phyloP scores from a whole-genome alignment of 2,113 vertebrate species.

The Myiopsitta monachus region DNA sequence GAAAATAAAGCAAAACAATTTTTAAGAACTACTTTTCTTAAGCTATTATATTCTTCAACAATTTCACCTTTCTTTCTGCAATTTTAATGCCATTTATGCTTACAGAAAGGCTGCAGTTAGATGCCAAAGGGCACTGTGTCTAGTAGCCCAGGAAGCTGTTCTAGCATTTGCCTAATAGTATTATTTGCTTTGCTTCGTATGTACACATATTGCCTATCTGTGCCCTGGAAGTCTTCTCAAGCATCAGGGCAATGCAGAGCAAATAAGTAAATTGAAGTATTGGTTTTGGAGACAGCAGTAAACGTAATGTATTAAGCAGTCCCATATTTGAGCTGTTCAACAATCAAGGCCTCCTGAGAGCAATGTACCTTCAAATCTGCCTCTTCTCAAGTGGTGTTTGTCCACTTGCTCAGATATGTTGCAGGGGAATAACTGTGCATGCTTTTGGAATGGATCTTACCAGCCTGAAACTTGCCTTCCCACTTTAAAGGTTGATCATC shows the following conservation, averaged over 20 bases:
- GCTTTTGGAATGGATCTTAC: not conserved
- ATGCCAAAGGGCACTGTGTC: not conserved
- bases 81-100: not conserved
- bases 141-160: not conserved
- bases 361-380: rapidly evolving
- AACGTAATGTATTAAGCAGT: not conserved
- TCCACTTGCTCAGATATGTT: rapidly evolving
- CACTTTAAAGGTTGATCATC: not conserved
- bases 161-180: not conserved
- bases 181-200: not conserved
- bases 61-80: not conserved
- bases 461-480: not conserved
- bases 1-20: not conserved
- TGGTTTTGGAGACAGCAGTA: not conserved
- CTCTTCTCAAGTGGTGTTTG: not conserved
- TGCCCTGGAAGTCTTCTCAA: not conserved
- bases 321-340: not conserved
- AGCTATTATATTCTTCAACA: not conserved
- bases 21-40: not conserved
- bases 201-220: not conserved
- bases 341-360: not conserved
- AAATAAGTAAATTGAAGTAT: not conserved
- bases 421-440: not conserved
- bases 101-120: not conserved
- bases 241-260: not conserved